phyloP scores from a whole-genome alignment of 2,113 vertebrate genomes.

The Ornithorhynchus anatinus region DNA sequence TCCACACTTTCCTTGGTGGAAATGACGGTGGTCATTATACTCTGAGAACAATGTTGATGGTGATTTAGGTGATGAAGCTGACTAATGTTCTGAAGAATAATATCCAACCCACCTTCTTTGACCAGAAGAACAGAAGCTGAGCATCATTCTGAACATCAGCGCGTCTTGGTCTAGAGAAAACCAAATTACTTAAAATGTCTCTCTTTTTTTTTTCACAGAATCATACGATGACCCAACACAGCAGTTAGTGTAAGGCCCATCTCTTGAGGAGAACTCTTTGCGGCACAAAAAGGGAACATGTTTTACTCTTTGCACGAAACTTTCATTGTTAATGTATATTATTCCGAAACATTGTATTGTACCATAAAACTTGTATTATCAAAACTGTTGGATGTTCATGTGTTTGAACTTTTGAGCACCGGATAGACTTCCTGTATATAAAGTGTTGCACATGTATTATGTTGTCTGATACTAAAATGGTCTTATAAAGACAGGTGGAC shows the following conservation, averaged over 20 bases:
- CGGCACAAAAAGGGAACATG: slow-evolving; percentile 82
- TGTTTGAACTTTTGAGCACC: slow-evolving; percentile 88
- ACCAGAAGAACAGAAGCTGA: no score
- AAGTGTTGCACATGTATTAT: slow-evolving; percentile 95
- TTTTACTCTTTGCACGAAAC: slow-evolving; percentile 91
- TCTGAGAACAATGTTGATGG: no score
- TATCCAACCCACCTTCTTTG: no score
- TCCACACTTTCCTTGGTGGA: no score
- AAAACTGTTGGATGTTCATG: slow-evolving; percentile 82
- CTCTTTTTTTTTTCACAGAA: slow-evolving; percentile 82
- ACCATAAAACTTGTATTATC: slow-evolving; percentile 85
- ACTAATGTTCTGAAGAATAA: no score
- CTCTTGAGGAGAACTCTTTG: slow-evolving; percentile 68
- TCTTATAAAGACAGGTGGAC: slow-evolving; percentile 89
- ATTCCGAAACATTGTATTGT: slow-evolving; percentile 88
- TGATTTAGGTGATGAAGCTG: no score
- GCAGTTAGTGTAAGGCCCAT: slow-evolving; percentile 88
- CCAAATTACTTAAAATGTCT: slow-evolving; percentile 5
- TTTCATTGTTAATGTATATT: slow-evolving; percentile 89
- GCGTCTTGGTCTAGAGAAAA: background rate
- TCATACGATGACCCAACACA: slow-evolving; percentile 98
- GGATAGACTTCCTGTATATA: slow-evolving; percentile 94
- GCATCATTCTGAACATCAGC: no score
- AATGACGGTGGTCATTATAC: no score
- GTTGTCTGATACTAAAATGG: slow-evolving; percentile 88